phyloP scores from a whole-genome alignment of 2,113 vertebrate genomes.

The Ptyas mucosa region DNA sequence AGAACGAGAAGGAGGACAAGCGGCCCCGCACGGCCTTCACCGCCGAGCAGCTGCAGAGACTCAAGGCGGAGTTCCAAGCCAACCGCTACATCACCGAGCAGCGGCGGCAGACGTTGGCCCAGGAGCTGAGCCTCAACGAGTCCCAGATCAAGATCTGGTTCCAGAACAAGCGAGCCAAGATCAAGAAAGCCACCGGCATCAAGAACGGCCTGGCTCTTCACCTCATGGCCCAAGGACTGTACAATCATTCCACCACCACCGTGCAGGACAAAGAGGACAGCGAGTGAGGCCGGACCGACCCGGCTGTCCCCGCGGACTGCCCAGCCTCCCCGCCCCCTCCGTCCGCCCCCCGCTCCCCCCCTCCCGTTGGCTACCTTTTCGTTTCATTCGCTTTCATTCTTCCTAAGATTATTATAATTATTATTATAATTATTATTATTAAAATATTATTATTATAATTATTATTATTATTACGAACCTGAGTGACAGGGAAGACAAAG shows the following conservation, averaged over 20 bases:
- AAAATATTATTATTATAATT: background rate
- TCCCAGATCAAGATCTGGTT: constrained; percentile 97
- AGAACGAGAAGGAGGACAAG: constrained; percentile 90
- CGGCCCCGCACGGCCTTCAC: constrained; percentile 91
- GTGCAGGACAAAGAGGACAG: constrained; percentile 96
- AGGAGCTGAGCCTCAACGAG: constrained; percentile 89
- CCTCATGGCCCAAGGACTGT: constrained; percentile 92
- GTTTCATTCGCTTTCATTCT: background rate
- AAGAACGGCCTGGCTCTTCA: constrained; percentile 88
- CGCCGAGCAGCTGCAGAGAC: constrained; percentile 88
- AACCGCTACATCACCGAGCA: constrained; percentile 93
- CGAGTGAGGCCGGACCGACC: constrained; percentile 68
- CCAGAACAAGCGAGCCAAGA: constrained; percentile 93
- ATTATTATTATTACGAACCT: constrained; percentile 2
- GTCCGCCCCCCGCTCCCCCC: rapidly evolving
- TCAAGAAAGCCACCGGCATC: constrained; percentile 86
- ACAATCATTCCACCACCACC: constrained; percentile 92
- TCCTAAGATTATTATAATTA: constrained; percentile 12
- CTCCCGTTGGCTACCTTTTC: background rate
- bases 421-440: constrained; percentile 9
- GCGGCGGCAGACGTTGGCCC: constrained; percentile 85
- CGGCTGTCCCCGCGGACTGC: background rate
- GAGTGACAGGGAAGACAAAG: constrained; percentile 45
- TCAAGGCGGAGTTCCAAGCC: constrained; percentile 88
- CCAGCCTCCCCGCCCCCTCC: background rate